phyloP scores from a whole-genome alignment of 2,797 vertebrate species.

The Enteromius unitaeniatus region DNA sequence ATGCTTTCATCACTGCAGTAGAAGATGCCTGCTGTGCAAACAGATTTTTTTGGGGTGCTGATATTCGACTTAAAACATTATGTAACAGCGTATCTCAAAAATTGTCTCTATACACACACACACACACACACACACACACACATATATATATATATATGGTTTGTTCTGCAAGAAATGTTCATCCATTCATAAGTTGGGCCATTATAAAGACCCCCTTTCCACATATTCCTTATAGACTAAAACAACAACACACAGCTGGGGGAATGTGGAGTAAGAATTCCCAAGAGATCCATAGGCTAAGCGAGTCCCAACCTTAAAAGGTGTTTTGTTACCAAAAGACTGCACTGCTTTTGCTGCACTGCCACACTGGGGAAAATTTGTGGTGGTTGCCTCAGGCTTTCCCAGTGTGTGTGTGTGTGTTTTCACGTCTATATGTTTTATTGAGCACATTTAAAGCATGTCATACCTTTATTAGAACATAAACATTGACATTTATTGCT shows the following conservation, averaged over 20 bases:
- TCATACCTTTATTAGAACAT: constrained; percentile 38
- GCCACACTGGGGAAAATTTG: constrained; percentile 21
- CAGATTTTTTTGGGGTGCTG: background rate
- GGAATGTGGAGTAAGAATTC: constrained; percentile 63
- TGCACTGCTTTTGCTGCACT: constrained; percentile 44
- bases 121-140: no score
- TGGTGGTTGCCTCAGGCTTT: constrained; percentile 34
- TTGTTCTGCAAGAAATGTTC: constrained; percentile 15
- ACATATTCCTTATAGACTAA: constrained; percentile 57
- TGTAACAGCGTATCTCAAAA: background rate
- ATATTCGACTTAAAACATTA: constrained; percentile 21
- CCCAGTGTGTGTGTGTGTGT: constrained; percentile 5
- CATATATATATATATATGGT: background rate
- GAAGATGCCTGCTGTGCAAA: constrained; percentile 10
- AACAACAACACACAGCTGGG: constrained; percentile 45
- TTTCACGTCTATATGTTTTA: constrained; percentile 15
- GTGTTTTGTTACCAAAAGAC: constrained; percentile 63
- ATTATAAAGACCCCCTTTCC: constrained; percentile 55
- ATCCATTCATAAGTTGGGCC: constrained; percentile 45
- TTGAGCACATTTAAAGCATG: constrained; percentile 23
- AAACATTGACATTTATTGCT: constrained; percentile 29
- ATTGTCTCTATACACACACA: background rate
- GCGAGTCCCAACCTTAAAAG: constrained; percentile 73
- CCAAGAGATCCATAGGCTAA: constrained; percentile 62
- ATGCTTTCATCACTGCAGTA: constrained; percentile 5